Base-by-base conservation (phyloP, 2,113 vertebrate genomes). In the Chlorodrepanis virens region DNA sequence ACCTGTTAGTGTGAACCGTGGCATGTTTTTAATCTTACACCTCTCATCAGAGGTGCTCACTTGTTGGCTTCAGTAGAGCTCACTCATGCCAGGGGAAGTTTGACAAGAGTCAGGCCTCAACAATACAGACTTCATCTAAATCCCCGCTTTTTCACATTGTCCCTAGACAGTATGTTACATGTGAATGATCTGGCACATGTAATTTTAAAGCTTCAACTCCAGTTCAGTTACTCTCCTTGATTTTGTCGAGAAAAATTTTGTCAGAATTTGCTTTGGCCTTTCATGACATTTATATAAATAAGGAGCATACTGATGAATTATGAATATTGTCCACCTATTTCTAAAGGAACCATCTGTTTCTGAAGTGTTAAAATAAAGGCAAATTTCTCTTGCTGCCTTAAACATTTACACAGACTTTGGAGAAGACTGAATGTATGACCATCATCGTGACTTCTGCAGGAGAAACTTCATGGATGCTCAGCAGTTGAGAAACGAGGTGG, bases 1-100 rank as follows among this genome's bases (percentile, higher is more conserved):
- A 96, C 89, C 97, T 97, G 76, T 95, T 96, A 86, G 72, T 96
- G 90, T 95, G 86, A 95, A n/a, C 95, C 85, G 95, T 5, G 0
- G 86, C 92, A 87, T 92, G 95, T 95, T 96, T 93, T 93, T 83
- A 87, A 90, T 45, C 81, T 80, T 52, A 69, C 87, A 37, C 93
- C 84, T 83, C 90, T 78, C 53, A 8, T n/a, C 64, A 21, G 91
- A 65, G 90, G 83, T 77, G 70, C 70, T 84, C 85, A 21, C 64
- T 70, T 8, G 0, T 42, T 27, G 6, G 72, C 88, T 64, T 93
- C 88, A 50, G n/a, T 33, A 90, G 68, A 93, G 69, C 87, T 80
- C 57, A 42, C 39, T 96, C 49, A 83, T 13, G 8, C 80, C 84
- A 74, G 84, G 90, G 72, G 67, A 77, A 92, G 37, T 64, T 63